Percentiles rank a stretch among this genome's conserved stretches.
Evolutionary conservation across 2,113 vertebrate species (phyloP).

Genomic region (Trematocara variabile): DNA sequence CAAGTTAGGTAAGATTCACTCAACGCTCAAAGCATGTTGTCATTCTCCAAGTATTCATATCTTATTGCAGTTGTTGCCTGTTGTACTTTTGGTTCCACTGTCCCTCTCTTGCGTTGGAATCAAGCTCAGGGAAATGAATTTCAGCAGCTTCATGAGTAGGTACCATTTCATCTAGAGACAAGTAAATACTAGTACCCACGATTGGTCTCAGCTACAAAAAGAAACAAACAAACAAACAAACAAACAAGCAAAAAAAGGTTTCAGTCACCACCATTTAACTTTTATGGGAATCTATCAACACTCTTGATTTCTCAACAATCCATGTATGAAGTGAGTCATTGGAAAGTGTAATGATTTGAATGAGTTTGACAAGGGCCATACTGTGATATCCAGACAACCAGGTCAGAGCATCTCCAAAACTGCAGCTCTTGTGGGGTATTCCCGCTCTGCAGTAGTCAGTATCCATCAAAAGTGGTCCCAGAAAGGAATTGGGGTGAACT

Average conservation of each 20-base stretch:
- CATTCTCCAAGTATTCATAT: not conserved
- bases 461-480: not conserved
- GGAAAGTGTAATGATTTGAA: rapidly evolving
- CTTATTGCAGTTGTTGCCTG: not conserved
- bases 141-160: not conserved
- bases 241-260: not conserved
- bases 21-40: not conserved
- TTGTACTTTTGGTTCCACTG: not conserved
- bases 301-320: not conserved
- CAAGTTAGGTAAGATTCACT: not conserved
- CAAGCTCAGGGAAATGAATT: not conserved
- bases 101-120: not conserved
- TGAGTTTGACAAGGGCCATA: not conserved
- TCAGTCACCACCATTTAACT: not conserved
- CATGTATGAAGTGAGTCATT: not conserved
- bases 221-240: not conserved
- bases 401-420: not conserved
- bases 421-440: not conserved
- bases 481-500: not conserved
- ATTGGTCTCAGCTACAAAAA: not conserved
- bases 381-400: not conserved
- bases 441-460: rapidly evolving
- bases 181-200: not conserved
- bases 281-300: not conserved
- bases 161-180: not conserved